Base-by-base conservation (phyloP, 2,888 invertebrate species). In the Andrena praecox region DNA sequence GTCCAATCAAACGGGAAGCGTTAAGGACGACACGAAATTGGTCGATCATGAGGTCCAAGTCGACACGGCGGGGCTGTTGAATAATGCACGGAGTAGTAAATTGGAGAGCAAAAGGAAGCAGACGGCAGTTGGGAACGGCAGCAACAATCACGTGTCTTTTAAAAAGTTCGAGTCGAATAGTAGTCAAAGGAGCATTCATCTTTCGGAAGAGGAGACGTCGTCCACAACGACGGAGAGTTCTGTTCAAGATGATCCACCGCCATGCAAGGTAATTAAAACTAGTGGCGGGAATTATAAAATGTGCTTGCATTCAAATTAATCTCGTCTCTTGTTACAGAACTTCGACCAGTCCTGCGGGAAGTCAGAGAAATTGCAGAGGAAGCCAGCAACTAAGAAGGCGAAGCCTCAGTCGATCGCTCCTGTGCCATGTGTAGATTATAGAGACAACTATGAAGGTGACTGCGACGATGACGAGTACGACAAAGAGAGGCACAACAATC, bases 211-310 rank as follows among this genome's bases (percentile, higher is more conserved):
- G 90, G 96, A 97, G 89, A 96, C 96, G 1, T 96, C 96, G 8
- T 96, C 96, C 0, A 96, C 96, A 2, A 96, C 96, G 7, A 96
- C 96, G 2, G 96, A 96, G 90, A 96, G 96, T 87, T 96, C 96
- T 63, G 95, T 95, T 87, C 95, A 96, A 74, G 96, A 96, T 77
- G 96, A 96, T 82, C 92, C 87, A 12, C 83, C 84, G 0, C 62
- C 85, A 0, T 89, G 89, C 62, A 88, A 88, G 71, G 88, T 88
- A n/a, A 70, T 52, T 35, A 3, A 6, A 3, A 6, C 42, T 2
- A 56, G 5, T 42, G 42, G 10, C 24, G 4, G 10, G 24, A 12
- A 27, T 56, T 24, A 56, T 24, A 16, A 16, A 42, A 12, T 56
- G n/a, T 20, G 10, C 5, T 48, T 29, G 29, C 42, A 20, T n/a